These are phyloP conservation scores for Falco columbarius DNA, from an alignment of 2,797 vertebrate genomes.

Conservation along the genomic window DNA sequence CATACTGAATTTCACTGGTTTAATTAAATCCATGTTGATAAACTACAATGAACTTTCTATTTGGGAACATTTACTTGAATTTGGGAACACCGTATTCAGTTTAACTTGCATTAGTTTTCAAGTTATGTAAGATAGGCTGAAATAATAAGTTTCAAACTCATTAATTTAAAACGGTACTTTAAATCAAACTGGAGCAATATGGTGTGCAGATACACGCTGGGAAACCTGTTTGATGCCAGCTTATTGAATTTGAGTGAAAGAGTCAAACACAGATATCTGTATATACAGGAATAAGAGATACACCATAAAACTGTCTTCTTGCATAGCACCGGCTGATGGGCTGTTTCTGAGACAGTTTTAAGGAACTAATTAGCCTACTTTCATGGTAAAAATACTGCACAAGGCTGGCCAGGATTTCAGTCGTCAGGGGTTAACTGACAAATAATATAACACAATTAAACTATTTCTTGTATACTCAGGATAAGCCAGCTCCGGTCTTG, in stretches of 20 bases:
- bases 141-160: neutral
- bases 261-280: slow-evolving; percentile 14
- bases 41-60: neutral
- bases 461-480: neutral
- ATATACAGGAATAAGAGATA: slow-evolving; percentile 27
- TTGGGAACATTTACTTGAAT: neutral
- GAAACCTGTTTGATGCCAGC: neutral
- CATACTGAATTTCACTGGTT: neutral
- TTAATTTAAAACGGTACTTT: neutral
- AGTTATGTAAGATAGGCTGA: neutral
- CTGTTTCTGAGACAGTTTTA: slow-evolving; percentile 22
- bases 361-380: neutral
- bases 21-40: neutral
- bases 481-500: neutral
- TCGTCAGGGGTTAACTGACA: neutral
- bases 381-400: neutral
- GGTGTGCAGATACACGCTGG: neutral
- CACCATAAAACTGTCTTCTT: slow-evolving; percentile 25
- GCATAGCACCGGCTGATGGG: neutral
- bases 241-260: slow-evolving; percentile 13
- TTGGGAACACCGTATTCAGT: neutral
- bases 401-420: neutral
- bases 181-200: neutral
- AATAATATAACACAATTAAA: neutral
- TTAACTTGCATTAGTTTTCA: neutral